A percentile compares a stretch with the other conserved stretches of the same genome.
phyloP scores from a whole-genome alignment of 2,888 invertebrate genomes.

The Plusia festucae region DNA sequence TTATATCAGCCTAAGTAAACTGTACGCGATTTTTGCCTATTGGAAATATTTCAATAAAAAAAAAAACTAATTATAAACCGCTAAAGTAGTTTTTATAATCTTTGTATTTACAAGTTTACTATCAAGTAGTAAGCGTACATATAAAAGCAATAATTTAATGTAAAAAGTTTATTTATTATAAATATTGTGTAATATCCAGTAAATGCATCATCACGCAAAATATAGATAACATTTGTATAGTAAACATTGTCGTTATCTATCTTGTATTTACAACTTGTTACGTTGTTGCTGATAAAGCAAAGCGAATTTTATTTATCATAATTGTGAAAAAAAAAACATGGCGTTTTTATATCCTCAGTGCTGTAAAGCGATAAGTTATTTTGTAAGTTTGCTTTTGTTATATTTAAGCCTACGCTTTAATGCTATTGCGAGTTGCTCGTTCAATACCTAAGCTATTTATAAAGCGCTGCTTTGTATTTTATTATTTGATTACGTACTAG shows the following conservation, averaged over 20 bases:
- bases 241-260: neutral
- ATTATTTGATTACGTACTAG: no score
- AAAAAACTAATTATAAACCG: no score
- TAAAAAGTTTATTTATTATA: neutral
- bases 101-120: no score
- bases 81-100: no score
- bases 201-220: neutral
- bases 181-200: neutral
- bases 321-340: neutral
- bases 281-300: neutral
- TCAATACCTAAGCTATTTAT: no score
- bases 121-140: neutral
- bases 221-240: neutral
- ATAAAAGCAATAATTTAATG: neutral
- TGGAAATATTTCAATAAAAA: no score
- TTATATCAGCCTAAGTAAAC: no score
- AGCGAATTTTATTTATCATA: neutral
- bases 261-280: constrained; percentile 4
- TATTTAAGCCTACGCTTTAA: no score
- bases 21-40: no score
- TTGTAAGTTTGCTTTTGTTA: neutral
- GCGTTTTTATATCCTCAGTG: neutral
- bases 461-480: no score
- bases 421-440: no score
- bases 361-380: neutral